phyloP scores from a whole-genome alignment of 1,140 invertebrate genomes.

The Stegodyphus mimosarum region DNA sequence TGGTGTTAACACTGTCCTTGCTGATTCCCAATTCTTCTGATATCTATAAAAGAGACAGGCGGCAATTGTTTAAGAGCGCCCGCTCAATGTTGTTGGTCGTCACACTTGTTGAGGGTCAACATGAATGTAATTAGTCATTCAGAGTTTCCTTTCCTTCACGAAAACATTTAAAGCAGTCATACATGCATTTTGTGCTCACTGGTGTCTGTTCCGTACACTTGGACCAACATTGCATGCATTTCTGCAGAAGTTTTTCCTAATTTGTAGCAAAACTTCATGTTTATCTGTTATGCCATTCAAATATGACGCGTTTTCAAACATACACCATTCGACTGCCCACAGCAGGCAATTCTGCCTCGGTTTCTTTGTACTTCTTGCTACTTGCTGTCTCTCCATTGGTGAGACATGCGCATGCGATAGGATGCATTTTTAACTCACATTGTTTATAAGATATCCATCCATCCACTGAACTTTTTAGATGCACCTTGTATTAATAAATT shows the following conservation, averaged over 20 bases:
- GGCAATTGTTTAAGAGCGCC: neutral
- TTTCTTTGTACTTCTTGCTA: neutral
- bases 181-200: conserved; percentile 5
- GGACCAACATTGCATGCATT: neutral
- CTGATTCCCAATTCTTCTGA: neutral
- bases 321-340: neutral
- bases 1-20: neutral
- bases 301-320: neutral
- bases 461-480: too few species aligned
- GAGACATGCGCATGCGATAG: too few species aligned
- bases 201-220: neutral
- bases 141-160: too few species aligned
- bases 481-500: neutral
- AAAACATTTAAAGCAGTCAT: neutral
- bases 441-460: too few species aligned
- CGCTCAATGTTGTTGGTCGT: neutral
- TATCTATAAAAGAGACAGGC: neutral
- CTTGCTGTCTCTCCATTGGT: too few species aligned
- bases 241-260: neutral
- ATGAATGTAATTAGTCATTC: neutral
- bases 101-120: conserved; percentile 4
- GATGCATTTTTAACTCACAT: too few species aligned
- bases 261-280: neutral
- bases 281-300: neutral
- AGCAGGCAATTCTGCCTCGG: neutral